Evolutionary conservation across 2,888 invertebrate species (phyloP), one percentile per base, ranked within the genome.

Genomic region (Lithosia quadra): DNA sequence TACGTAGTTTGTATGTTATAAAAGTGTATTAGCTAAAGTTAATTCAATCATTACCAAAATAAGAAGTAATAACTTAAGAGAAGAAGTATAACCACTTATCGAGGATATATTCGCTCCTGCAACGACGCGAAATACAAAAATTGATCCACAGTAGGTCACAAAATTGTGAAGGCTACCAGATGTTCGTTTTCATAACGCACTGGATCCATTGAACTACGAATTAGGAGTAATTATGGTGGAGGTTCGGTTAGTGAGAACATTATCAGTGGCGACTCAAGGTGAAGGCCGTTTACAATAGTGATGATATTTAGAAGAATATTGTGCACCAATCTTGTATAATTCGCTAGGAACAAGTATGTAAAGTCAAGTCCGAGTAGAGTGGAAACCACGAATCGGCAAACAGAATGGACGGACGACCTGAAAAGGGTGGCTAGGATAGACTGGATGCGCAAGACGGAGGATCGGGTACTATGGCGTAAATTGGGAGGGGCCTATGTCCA

Each of bases 121-220:
- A 34, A 34, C 9, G 9, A n/a, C 9, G n/a, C 1, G 34, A 63
- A 15, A 56, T 36, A 49, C 55, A 34, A 13, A 62, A 70, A 68
- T 68, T 61, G 53, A 63, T 61, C n/a, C 39, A 67, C 62, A 72
- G 68, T 71, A 33, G 33, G 68, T 65, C 28, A 72, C 28, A 34
- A 56, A 69, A 72, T 11, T 67, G 39, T 39, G 49, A 68, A 72
- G 65, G 71, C 56, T 70, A 56, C 59, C 72, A 78, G 65, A 62
- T 76, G 73, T 55, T 28, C 18, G 58, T 43, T 69, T 56, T 36
- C 53, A 62, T n/a, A 49, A 53, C 13, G 33, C 68, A 49, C 55
- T 68, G 62, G 58, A 58, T n/a, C 39, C 33, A 62, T 43, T 67
- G 21, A 58, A 63, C 24, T 62, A 70, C 63, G 49, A 68, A 69